Evolutionary conservation across 2,113 vertebrate genomes (phyloP).

Genomic region (Atractosteus spatula): DNA sequence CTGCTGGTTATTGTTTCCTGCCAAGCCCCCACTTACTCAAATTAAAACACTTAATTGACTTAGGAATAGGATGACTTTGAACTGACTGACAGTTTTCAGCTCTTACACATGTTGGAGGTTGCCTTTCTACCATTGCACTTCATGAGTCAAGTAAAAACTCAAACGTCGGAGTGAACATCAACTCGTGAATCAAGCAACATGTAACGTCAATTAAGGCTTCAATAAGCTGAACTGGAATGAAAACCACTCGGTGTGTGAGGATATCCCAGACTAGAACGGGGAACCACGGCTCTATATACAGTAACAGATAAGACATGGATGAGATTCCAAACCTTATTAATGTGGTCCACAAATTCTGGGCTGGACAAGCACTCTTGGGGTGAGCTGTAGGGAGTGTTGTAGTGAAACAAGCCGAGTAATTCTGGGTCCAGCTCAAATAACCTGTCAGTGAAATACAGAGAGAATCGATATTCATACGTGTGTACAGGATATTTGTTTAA

Average conservation of each 20-base stretch:
- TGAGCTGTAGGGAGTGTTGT: conserved; percentile 79
- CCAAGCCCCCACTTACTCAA: too few relatives aligned
- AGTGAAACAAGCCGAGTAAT: conserved; percentile 83
- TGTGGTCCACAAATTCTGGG: conserved; percentile 86
- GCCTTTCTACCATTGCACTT: too few relatives aligned
- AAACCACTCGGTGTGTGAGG: too few relatives aligned
- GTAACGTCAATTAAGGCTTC: not conserved
- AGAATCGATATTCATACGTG: not conserved
- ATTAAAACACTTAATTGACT: too few relatives aligned
- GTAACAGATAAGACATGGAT: not conserved
- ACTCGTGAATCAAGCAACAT: not conserved
- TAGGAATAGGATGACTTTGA: too few relatives aligned
- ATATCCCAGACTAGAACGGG: not conserved
- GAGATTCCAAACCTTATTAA: conserved; percentile 80
- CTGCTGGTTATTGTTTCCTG: too few relatives aligned
- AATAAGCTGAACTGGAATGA: not conserved
- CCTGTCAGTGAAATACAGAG: conserved; percentile 60
- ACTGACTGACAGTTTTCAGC: too few relatives aligned
- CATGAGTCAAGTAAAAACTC: too few relatives aligned
- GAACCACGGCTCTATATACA: not conserved
- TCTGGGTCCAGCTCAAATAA: conserved; percentile 88
- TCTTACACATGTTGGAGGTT: too few relatives aligned
- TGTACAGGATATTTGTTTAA: conserved; percentile 13
- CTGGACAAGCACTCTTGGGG: conserved; percentile 84
- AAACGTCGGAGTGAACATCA: not conserved